Percentiles rank a stretch among this genome's conserved stretches.
These are phyloP conservation scores for Zaprionus vittiger DNA, from an alignment of 1,140 invertebrate species.

Conservation along the genomic window DNA sequence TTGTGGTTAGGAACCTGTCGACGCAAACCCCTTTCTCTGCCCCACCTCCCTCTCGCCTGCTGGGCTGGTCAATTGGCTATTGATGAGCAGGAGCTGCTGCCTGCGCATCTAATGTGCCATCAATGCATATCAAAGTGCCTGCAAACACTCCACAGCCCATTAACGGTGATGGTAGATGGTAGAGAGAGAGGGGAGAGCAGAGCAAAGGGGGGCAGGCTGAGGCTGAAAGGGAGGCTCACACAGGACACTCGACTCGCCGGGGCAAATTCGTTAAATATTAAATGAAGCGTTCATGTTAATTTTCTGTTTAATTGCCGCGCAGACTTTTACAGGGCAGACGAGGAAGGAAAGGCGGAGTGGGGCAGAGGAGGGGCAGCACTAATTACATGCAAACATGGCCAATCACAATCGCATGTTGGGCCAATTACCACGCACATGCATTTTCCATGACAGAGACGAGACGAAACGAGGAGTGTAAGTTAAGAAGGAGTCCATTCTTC, in stretches of 20 bases:
- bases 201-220: not conserved
- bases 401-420: conserved; percentile 67
- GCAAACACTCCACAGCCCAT: conserved; percentile 81
- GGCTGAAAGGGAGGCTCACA: not conserved
- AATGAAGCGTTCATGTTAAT: conserved; percentile 84
- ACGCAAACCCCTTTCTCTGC: not conserved
- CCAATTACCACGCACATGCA: conserved; percentile 71
- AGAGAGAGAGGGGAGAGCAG: not conserved
- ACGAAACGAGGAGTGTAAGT: not conserved
- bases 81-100: conserved; percentile 38
- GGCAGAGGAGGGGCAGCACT: conserved; percentile 35
- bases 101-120: conserved; percentile 75
- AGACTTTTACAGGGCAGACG: conserved; percentile 35
- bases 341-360: not conserved
- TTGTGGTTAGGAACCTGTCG: conserved; percentile 61
- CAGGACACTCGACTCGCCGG: not conserved
- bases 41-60: not conserved
- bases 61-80: conserved; percentile 45
- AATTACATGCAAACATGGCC: conserved; percentile 80
- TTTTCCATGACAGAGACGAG: conserved; percentile 14
- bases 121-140: conserved; percentile 81
- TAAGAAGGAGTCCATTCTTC: not conserved
- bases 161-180: conserved; percentile 31
- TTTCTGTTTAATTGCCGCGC: conserved; percentile 81
- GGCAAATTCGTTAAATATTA: conserved; percentile 84